Evolutionary conservation across 2,888 invertebrate species (phyloP).

Genomic region (Boloria euphrosyne): DNA sequence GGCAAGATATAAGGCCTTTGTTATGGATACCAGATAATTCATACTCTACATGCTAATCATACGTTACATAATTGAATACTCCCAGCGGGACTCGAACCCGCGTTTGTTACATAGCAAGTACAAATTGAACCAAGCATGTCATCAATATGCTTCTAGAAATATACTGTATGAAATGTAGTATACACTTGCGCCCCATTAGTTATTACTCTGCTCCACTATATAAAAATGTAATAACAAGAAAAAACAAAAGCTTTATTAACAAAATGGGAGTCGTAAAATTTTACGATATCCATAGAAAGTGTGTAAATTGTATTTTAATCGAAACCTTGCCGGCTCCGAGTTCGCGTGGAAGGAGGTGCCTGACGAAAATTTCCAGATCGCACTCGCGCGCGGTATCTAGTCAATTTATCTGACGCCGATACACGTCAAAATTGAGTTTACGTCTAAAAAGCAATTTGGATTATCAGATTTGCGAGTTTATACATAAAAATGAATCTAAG

Average conservation of each 20-base stretch:
- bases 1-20: no score
- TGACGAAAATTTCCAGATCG: slow-evolving; percentile 28
- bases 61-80: no score
- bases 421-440: slow-evolving; percentile 78
- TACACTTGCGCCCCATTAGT: no score
- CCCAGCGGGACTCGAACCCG: no score
- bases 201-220: no score
- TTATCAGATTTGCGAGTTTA: slow-evolving; percentile 77
- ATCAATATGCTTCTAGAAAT: no score
- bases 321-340: slow-evolving; percentile 13
- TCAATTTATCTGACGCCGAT: slow-evolving; percentile 77
- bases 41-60: no score
- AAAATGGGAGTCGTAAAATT: slow-evolving; percentile 5
- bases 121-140: no score
- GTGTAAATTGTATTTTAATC: slow-evolving; percentile 33
- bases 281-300: slow-evolving; percentile 4
- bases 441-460: slow-evolving; percentile 80
- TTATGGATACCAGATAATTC: no score
- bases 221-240: background rate
- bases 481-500: slow-evolving; percentile 51
- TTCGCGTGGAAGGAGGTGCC: slow-evolving; percentile 34
- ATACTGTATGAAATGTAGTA: no score
- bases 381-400: slow-evolving; percentile 57
- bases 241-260: slow-evolving; percentile 10
- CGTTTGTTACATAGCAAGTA: no score